A percentile compares a stretch with the other conserved stretches of the same genome.
Conservation (phyloP, 2,113 vertebrate species). For the Solea senegalensis region DNA sequence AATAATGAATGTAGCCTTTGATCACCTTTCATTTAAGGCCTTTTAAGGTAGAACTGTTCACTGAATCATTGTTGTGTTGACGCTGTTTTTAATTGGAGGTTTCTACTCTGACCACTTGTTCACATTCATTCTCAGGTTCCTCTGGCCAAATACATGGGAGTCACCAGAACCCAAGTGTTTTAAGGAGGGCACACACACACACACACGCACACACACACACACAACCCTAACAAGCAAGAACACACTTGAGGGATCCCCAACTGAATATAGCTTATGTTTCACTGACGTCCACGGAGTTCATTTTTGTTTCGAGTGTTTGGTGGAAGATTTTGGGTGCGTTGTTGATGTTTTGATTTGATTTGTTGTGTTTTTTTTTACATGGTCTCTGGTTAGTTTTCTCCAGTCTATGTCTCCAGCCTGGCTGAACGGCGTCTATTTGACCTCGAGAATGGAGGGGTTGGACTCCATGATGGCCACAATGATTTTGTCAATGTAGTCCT, state of each 20-base stretch:
- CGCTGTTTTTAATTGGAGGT: too few relatives aligned
- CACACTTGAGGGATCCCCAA: constrained; percentile 39
- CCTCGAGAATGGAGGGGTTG: constrained; percentile 96
- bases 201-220: constrained; percentile 1
- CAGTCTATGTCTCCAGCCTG: constrained; percentile 33
- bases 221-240: constrained; percentile 13
- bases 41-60: constrained; percentile 44
- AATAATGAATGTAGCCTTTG: constrained; percentile 26
- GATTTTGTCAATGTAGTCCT: constrained; percentile 99
- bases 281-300: constrained; percentile 30
- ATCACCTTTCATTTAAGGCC: constrained; percentile 61
- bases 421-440: constrained; percentile 84
- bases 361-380: constrained; percentile 31
- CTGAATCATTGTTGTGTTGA: constrained; percentile 24
- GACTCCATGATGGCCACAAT: constrained; percentile 99
- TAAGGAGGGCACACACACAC: constrained; percentile 31
- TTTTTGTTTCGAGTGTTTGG: not conserved
- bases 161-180: constrained; percentile 80
- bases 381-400: constrained; percentile 13
- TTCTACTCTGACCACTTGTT: constrained; percentile 12
- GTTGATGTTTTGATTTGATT: constrained; percentile 6
- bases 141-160: constrained; percentile 77
- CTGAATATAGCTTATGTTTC: constrained; percentile 53
- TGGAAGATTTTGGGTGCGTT: constrained; percentile 19
- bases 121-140: constrained; percentile 69